phyloP scores from a whole-genome alignment of 92 coral and sea anemone genomes.

The Phymanthus crucifer region DNA sequence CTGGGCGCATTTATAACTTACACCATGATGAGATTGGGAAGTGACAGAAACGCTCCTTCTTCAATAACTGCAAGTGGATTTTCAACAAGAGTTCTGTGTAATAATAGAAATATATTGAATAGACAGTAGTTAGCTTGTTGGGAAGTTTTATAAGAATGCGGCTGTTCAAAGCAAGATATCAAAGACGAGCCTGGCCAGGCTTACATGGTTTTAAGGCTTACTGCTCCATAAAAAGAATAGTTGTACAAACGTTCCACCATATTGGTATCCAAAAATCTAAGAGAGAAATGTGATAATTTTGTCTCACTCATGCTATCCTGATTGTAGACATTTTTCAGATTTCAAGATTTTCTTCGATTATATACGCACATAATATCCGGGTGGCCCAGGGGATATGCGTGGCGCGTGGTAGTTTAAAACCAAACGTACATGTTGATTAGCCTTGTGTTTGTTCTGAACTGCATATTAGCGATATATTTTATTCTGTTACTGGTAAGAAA shows the following conservation, averaged over 20 bases:
- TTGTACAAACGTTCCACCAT: background rate
- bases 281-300: background rate
- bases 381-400: too few species aligned
- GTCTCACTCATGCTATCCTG: too few species aligned
- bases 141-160: too few species aligned
- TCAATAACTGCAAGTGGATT: slow-evolving; percentile 25
- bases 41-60: slow-evolving; percentile 25
- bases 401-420: background rate
- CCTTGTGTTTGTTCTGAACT: background rate
- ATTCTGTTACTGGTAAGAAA: background rate
- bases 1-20: slow-evolving; percentile 8
- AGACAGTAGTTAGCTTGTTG: too few species aligned
- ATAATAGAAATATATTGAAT: background rate
- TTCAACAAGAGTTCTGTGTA: slow-evolving; percentile 34
- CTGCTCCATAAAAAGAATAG: slow-evolving; percentile 3
- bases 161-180: background rate
- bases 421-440: slow-evolving; percentile 9
- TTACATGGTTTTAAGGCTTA: slow-evolving; percentile 15
- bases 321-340: too few species aligned
- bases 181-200: background rate
- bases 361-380: too few species aligned
- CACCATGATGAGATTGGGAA: slow-evolving; percentile 23
- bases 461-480: background rate
- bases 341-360: too few species aligned
- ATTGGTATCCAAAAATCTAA: slow-evolving; percentile 12